Base-by-base conservation (phyloP, 2,113 vertebrate genomes). In the Platichthys flesus region DNA sequence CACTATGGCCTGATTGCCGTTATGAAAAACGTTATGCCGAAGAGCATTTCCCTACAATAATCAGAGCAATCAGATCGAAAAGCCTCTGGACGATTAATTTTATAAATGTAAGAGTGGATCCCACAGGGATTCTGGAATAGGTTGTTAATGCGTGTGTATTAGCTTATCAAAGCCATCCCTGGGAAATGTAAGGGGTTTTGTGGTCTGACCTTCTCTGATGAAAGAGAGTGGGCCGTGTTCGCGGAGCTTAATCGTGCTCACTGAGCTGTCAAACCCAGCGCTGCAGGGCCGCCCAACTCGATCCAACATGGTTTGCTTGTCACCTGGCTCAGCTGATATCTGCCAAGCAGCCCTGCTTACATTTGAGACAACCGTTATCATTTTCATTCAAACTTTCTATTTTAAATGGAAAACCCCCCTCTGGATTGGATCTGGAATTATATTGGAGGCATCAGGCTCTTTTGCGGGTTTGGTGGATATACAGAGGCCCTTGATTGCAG, bases 231-330 rank as follows among this genome's bases (percentile, higher is more conserved):
- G 18, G 52, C 18, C 52, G n/a, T 54, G 20, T 54, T 9, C 18
- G 47, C 47, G 14, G 14, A 16, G 47, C 40, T 69, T 15, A 0
- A 45, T 35, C 64, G 67, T 40, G 61, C 52, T 59, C 42, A 24
- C 45, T 20, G 74, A 63, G 47, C 65, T 80, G 80, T 79, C 67
- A 79, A 60, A 78, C 21, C 64, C 0, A 28, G 15, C 62, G 47
- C 40, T 63, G 64, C 71, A 59, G 67, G 42, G 35, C 71, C 57
- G 21, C 37, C 28, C 23, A 20, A 51, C 47, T 18, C 47, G 18
- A 5, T 51, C 47, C 47, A 18, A 16, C 47, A 9, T 1, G 47
- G 35, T 51, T n/a, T 58, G 35, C 42, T 2, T 79, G 72, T 76
- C 64, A 73, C 49, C 74, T 31, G 73, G 58, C 6, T 62, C 37